Conservation (phyloP, 2,113 vertebrate species). For the Thinocorus orbignyianus region DNA sequence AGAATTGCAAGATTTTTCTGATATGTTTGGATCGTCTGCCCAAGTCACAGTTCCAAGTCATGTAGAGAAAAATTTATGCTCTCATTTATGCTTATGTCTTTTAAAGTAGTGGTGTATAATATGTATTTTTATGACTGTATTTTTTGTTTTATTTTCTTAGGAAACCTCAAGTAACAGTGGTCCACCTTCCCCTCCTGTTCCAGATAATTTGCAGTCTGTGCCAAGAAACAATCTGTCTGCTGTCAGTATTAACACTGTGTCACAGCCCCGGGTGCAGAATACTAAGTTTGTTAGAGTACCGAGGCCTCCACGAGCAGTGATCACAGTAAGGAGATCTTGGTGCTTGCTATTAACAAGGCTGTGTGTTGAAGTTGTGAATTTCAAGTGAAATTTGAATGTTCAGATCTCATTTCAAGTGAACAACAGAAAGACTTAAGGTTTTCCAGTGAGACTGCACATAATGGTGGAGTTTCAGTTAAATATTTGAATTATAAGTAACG, state of each 20-base stretch:
- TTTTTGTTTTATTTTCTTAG: slow-evolving; percentile 32
- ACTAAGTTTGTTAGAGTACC: slow-evolving; percentile 84
- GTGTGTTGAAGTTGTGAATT: background rate
- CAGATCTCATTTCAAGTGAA: background rate
- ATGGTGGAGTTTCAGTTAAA: background rate
- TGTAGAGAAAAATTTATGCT: background rate
- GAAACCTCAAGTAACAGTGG: slow-evolving; percentile 82
- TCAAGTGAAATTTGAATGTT: no score
- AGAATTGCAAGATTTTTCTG: background rate
- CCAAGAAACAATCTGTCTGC: slow-evolving; percentile 82
- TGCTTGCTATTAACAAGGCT: background rate
- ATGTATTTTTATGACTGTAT: background rate
- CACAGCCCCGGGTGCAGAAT: slow-evolving; percentile 76
- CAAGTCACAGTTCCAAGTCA: background rate
- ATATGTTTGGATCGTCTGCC: background rate
- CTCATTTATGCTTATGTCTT: background rate
- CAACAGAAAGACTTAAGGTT: background rate
- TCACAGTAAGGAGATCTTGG: slow-evolving; percentile 73
- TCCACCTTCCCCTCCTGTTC: slow-evolving; percentile 82
- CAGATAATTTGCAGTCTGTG: slow-evolving; percentile 68
- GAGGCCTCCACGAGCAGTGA: slow-evolving; percentile 79
- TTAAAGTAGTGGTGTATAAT: background rate
- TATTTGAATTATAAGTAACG: background rate
- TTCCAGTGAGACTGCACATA: background rate
- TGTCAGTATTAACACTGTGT: slow-evolving; percentile 86